A percentile compares a stretch with the other conserved stretches of the same genome.
Evolutionary conservation across 2,797 vertebrate genomes (phyloP).

Genomic region (Myioborus miniatus): DNA sequence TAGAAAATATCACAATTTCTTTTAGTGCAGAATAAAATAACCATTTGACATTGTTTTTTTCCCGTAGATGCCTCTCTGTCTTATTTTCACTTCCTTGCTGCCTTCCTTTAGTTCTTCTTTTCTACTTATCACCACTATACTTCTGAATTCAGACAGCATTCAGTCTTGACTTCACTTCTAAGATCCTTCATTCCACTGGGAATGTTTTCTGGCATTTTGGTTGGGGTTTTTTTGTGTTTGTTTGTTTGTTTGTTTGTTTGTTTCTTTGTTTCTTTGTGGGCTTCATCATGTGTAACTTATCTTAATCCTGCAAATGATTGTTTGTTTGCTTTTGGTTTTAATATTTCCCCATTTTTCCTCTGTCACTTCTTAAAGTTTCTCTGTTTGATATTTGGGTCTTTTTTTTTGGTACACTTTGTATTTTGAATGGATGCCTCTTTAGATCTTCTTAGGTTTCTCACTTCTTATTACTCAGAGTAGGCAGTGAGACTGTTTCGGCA

Average conservation of each 20-base stretch:
- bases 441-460: background rate
- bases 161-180: background rate
- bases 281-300: background rate
- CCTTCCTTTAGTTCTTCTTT: background rate
- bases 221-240: background rate
- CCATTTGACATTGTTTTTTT: background rate
- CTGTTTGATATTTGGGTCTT: background rate
- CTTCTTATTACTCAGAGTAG: background rate
- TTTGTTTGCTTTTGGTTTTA: background rate
- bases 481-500: background rate
- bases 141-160: background rate
- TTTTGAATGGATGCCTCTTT: background rate
- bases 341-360: background rate
- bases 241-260: accelerated
- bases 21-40: background rate
- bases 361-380: background rate
- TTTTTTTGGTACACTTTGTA: background rate
- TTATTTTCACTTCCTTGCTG: background rate
- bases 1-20: background rate
- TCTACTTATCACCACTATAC: background rate
- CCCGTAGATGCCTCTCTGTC: background rate
- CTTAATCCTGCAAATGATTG: background rate
- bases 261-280: background rate
- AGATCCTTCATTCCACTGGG: background rate
- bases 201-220: background rate